Evolutionary conservation across 2,113 vertebrate genomes (phyloP).

Genomic region (Dasypus novemcinctus): DNA sequence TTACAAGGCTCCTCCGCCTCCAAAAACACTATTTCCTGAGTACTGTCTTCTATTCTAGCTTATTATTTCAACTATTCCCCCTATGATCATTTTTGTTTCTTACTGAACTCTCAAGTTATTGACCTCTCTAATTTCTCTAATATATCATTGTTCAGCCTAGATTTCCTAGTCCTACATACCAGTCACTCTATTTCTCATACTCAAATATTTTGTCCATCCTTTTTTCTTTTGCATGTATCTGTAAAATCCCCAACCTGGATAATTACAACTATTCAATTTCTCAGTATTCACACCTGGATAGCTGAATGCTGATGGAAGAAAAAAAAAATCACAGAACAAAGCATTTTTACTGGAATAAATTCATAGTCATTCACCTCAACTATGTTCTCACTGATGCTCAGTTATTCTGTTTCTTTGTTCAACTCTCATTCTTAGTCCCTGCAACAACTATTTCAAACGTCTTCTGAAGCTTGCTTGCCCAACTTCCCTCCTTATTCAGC

Average conservation of each 20-base stretch:
- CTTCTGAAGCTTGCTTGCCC: neutral
- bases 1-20: neutral
- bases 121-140: neutral
- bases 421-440: neutral
- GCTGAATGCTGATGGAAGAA: neutral
- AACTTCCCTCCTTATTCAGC: neutral
- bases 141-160: neutral
- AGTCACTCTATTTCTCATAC: neutral
- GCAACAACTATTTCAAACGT: neutral
- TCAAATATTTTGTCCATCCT: neutral
- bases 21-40: neutral
- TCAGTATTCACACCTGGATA: neutral
- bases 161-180: neutral
- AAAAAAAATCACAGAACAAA: neutral
- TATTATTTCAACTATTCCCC: neutral
- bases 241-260: neutral
- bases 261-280: neutral
- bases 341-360: neutral
- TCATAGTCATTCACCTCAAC: neutral
- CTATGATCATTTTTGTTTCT: neutral
- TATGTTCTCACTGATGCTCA: neutral
- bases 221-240: neutral
- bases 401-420: neutral
- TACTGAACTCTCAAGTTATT: no score
- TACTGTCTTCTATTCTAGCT: neutral